Percentiles rank a stretch among this genome's conserved stretches.
phyloP scores from a whole-genome alignment of 2,888 invertebrate species.

The Anaspis maculata region DNA sequence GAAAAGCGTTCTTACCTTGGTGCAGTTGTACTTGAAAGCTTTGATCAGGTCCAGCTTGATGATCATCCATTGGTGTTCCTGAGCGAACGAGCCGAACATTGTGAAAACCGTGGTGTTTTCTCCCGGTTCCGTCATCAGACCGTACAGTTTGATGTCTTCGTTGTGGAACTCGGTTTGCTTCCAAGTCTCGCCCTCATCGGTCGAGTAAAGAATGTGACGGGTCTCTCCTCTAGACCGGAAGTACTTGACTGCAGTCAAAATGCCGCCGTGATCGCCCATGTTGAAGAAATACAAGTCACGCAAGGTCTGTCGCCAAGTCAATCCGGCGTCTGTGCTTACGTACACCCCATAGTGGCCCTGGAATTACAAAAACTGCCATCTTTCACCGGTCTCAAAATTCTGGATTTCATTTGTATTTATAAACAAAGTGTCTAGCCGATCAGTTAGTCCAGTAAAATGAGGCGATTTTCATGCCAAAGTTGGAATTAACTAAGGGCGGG shows the following conservation, averaged over 20 bases:
- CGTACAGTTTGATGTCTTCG: conserved; percentile 74
- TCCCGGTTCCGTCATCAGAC: conserved; percentile 89
- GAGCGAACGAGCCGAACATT: conserved; percentile 76
- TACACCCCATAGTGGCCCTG: conserved; percentile 70
- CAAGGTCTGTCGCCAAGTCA: conserved; percentile 66
- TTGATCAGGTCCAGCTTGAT: conserved; percentile 57
- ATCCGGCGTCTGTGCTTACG: conserved; percentile 72
- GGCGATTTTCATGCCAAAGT: too few relatives aligned
- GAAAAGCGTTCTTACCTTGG: conserved; percentile 30
- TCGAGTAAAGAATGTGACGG: conserved; percentile 71
- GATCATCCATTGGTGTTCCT: conserved; percentile 80
- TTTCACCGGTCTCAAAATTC: too few relatives aligned
- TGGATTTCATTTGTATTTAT: too few relatives aligned
- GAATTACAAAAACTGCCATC: conserved; percentile 3
- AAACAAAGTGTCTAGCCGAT: too few relatives aligned
- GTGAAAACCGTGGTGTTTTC: conserved; percentile 88
- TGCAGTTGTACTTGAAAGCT: conserved; percentile 42
- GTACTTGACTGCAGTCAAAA: conserved; percentile 77
- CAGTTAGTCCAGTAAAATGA: too few relatives aligned
- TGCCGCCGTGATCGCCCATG: conserved; percentile 86
- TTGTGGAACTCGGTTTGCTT: conserved; percentile 58
- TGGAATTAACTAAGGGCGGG: too few relatives aligned
- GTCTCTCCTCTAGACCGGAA: conserved; percentile 71
- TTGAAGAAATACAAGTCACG: conserved; percentile 79
- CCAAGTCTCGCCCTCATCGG: conserved; percentile 81